A percentile compares a stretch with the other conserved stretches of the same genome.
Evolutionary conservation across 2,113 vertebrate species (phyloP).

Genomic region (Meriones unguiculatus): DNA sequence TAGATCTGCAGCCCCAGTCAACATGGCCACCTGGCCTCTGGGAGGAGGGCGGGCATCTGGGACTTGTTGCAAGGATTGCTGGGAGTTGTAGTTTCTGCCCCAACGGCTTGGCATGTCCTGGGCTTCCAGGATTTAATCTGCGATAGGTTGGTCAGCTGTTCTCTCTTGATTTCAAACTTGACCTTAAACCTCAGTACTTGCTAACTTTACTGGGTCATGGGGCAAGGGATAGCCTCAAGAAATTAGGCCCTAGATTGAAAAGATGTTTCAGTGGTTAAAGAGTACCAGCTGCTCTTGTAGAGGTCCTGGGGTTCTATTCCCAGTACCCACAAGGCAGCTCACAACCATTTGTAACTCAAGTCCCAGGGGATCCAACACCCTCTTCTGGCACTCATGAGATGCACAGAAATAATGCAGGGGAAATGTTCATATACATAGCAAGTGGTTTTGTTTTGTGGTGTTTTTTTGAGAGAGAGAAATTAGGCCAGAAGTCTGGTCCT

Average conservation of each 20-base stretch:
- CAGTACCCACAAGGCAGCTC: neutral
- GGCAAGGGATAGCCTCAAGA: neutral
- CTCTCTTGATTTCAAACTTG: neutral
- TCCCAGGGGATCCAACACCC: neutral
- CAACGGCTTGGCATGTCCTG: neutral
- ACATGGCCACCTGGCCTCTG: constrained; percentile 82
- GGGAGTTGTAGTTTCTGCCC: constrained; percentile 78
- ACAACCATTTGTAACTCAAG: neutral
- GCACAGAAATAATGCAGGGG: neutral
- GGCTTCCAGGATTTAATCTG: constrained; percentile 16
- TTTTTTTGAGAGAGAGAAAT: neutral
- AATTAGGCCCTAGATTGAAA: neutral
- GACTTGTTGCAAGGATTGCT: constrained; percentile 74
- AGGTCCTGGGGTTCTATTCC: neutral
- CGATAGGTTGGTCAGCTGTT: neutral
- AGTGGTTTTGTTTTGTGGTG: too few relatives aligned
- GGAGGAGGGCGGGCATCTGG: constrained; percentile 51
- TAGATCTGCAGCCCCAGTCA: constrained; percentile 71
- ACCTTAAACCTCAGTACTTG: neutral
- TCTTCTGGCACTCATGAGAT: neutral
- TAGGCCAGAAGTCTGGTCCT: neutral
- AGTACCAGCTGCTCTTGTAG: neutral
- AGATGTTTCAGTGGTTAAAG: neutral
- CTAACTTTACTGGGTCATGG: neutral
- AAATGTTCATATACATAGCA: neutral